Percentiles rank a stretch among this genome's conserved stretches.
These are phyloP conservation scores for Erinaceus europaeus DNA, from an alignment of 2,113 vertebrate genomes.

Conservation along the genomic window DNA sequence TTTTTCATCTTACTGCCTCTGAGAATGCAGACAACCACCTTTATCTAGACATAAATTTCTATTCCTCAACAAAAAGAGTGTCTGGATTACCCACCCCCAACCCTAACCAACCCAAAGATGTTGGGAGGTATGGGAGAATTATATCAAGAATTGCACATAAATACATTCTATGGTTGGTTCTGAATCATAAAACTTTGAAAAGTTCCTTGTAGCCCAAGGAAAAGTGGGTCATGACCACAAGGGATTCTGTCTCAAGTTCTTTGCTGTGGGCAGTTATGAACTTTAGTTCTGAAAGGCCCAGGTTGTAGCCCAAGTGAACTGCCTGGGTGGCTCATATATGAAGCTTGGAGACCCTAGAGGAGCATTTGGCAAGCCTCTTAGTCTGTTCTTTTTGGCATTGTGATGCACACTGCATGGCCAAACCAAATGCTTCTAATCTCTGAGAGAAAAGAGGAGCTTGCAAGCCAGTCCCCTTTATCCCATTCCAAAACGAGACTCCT, in stretches of 20 bases:
- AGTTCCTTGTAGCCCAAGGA: background rate
- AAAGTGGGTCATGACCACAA: background rate
- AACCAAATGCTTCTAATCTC: background rate
- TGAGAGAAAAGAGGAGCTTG: background rate
- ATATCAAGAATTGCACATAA: background rate
- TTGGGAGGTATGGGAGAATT: background rate
- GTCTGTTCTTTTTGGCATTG: background rate
- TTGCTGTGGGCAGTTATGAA: background rate
- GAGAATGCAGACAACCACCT: too few species aligned
- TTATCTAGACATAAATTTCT: background rate
- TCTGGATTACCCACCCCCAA: too few species aligned
- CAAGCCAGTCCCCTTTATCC: background rate
- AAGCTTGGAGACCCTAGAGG: background rate
- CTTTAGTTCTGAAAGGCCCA: background rate
- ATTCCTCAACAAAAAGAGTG: too few species aligned
- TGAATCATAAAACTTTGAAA: background rate
- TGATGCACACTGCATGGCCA: background rate
- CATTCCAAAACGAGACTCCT: background rate
- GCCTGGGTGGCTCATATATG: background rate
- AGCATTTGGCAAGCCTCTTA: background rate
- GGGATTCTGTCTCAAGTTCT: background rate
- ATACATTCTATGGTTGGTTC: background rate
- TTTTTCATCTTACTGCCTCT: background rate
- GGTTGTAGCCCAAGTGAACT: background rate
- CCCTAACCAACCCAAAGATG: too few species aligned